Evolutionary conservation across 2,888 invertebrate species (phyloP), one percentile per base, ranked within the genome.

Genomic region (Acronicta psi): DNA sequence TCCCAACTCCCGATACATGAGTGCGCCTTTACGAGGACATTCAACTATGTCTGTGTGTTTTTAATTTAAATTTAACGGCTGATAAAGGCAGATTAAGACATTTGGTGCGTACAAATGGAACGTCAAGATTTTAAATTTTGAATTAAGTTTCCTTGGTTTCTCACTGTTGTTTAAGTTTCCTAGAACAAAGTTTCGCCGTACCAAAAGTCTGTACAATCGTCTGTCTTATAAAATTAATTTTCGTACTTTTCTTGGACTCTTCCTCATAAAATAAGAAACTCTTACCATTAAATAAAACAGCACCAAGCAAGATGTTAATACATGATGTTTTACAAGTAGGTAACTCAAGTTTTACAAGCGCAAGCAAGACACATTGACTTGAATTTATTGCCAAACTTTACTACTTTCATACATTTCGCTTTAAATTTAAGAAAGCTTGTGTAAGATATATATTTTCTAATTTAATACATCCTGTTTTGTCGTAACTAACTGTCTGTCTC

Each of bases 391-490:
- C 43, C 61, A 71, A 77, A 79, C 65, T 78, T 78, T 69, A 73
- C 61, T 57, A 59, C 70, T 67, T 74, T 62, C 71, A 72, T 72
- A 69, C 61, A 64, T 70, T 68, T 70, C 60, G 62, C 61, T 68
- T 70, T 70, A 74, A 63, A 75, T 79, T 67, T 75, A 75, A 73
- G 77, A 75, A 71, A 59, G 44, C 59, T 68, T 50, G 49, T 57
- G 54, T 71, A 72, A 72, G 73, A 67, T 50, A 63, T 70, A 77
- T 78, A 84, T 85, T 84, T 85, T 87, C 85, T 88, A 88, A 90
- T 89, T 89, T 88, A 86, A 89, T 86, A 82, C 85, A 86, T 88
- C 85, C 87, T 86, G 86, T 82, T 79, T 73, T 77, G 63, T 77
- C 81, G 83, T 83, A 83, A 80, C 80, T 79, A 83, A 79, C 70